Evolutionary conservation across 1,140 invertebrate genomes (phyloP).

Genomic region (Rhynchophorus ferrugineus): DNA sequence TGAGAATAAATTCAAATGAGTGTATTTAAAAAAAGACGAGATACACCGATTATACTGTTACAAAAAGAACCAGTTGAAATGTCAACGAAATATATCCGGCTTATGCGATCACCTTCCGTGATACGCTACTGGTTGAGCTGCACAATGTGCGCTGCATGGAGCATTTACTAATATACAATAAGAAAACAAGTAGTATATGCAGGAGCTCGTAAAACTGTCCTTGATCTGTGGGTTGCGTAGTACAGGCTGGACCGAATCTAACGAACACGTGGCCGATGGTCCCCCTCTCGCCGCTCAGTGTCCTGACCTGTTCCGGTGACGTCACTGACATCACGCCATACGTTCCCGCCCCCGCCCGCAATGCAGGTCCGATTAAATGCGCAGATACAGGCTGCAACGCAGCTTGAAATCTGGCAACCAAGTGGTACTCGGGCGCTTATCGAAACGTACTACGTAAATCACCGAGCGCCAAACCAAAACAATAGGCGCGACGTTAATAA

Average conservation of each 20-base stretch:
- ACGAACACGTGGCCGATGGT: conserved; percentile 37
- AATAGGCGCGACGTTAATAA: too few relatives aligned
- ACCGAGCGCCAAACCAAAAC: neutral
- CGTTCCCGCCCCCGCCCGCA: conserved; percentile 27
- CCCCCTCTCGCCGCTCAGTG: conserved; percentile 14
- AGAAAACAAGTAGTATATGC: conserved; percentile 40
- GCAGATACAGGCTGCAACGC: conserved; percentile 30
- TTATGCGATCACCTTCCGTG: too few relatives aligned
- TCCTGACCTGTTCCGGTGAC: conserved; percentile 25
- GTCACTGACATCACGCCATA: conserved; percentile 36
- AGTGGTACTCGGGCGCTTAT: conserved; percentile 20
- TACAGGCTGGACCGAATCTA: conserved; percentile 35
- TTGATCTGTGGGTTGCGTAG: conserved; percentile 43
- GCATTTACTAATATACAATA: conserved; percentile 31
- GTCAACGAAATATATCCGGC: too few relatives aligned
- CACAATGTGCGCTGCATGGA: conserved; percentile 25
- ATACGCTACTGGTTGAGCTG: conserved; percentile 18
- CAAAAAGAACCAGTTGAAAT: too few relatives aligned
- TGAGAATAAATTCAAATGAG: too few relatives aligned
- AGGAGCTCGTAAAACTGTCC: conserved; percentile 42
- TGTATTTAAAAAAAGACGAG: too few relatives aligned
- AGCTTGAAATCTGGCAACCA: conserved; percentile 28
- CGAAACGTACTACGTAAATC: neutral
- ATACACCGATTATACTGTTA: too few relatives aligned
- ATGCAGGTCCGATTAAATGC: conserved; percentile 34